Evolutionary conservation across 30 jellyfish, hydroid and myxozoan genomes (phyloP), one percentile per base, ranked within the genome.

Genomic region (Aurelia coerulea): DNA sequence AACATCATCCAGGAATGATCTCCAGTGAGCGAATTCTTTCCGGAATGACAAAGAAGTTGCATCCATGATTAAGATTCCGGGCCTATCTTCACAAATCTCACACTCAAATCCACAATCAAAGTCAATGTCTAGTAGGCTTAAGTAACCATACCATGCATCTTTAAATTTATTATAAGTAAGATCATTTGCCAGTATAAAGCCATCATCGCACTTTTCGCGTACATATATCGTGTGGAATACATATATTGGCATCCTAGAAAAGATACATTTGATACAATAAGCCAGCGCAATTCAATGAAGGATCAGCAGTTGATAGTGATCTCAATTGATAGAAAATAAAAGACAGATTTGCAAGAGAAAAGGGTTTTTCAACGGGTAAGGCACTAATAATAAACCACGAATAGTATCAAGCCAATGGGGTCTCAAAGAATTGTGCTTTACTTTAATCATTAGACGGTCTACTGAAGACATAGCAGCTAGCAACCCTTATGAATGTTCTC

Each of bases 211-310:
- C 34, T 65, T 65, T 65, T 65, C 76, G 13, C 76, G 23, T 29
- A 65, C 76, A 23, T 65, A 65, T 11, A 65, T 65, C 76, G 76
- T 13, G 76, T 65, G 76, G 35, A 65, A 65, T 12, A 65, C 76
- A 23, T 65, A 65, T 23, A 23, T 23, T 23, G 29, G 29, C 29
- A 23, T 23, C 29, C 29, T 23, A 23, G 29, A 23, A 23, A 23
- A 23, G 29, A 23, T 23, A 23, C 29, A 23, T 23, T 23, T 23
- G 29, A 23, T 23, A 23, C 29, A 23, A 23, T 23, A 23, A 23
- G 29, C 29, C 29, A 23, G 29, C 29, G 29, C 29, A 23, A 23
- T 23, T 23, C 29, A 23, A 23, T 23, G 29, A 23, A 23, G 29
- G 29, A 23, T 23, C 29, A 23, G 29, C 29, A 23, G 29, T 23